Evolutionary conservation across 2,113 vertebrate genomes (phyloP), one percentile per base, ranked within the genome.

Genomic region (Osmerus eperlanus): DNA sequence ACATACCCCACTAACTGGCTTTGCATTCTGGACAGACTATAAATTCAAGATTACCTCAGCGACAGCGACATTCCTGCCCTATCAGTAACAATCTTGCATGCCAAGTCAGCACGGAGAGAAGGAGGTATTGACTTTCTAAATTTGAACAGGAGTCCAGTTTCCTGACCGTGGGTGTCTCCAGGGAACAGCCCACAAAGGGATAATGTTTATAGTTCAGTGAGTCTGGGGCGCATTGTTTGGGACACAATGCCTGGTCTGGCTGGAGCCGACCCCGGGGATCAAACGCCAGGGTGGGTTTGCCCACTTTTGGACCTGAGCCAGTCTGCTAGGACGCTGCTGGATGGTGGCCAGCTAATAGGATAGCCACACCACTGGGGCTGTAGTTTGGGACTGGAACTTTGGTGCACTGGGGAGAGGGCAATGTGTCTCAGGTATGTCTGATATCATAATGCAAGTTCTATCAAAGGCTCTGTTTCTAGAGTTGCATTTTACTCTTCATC

Each of bases 171-270:
- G 89, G 89, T 89, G 91, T 92, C 91, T 91, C 89, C 51, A 73
- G 90, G 86, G 90, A 89, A 91, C 91, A 89, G 84, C 85, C 89
- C 88, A 89, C 87, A 90, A 87, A 84, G 86, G 89, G 83, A 90
- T 83, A 6, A 88, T 91, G 89, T 92, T 90, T 91, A 89, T 88
- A 90, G 88, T 91, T 89, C 83, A 89, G 85, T 88, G 85, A 86
- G 91, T 91, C 91, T 92, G 89, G 87, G 85, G 86, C 84, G 85
- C 89, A 93, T 93, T 93, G 92, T 93, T 93, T 91, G 78, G 84
- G 87, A 93, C 83, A 93, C 92, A 93, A 93, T 93, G 90, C 86
- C 86, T 89, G 91, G 91, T 91, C 91, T 89, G 89, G 73, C 89
- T 93, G 91, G 92, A 93, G 91, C 92, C 92, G 83, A 91, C 78